phyloP scores from a whole-genome alignment of 2,113 vertebrate genomes.

The Lepus americanus region DNA sequence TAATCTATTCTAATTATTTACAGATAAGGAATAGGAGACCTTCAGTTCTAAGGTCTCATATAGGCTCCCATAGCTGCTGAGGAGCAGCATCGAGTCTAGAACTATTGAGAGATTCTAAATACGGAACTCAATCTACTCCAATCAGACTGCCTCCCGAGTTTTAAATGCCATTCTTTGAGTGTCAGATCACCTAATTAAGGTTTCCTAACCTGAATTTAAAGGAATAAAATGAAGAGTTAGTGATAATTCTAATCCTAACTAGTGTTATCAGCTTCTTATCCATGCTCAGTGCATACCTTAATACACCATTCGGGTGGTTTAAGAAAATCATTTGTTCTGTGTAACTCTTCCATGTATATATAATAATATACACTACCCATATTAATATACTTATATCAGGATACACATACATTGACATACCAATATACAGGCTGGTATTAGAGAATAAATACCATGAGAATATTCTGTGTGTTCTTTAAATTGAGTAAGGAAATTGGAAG shows the following conservation, averaged over 20 bases:
- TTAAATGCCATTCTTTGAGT: background rate
- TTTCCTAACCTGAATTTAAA: constrained; percentile 38
- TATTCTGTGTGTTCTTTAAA: background rate
- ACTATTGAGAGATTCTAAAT: background rate
- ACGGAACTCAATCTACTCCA: background rate
- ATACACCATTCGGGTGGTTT: background rate
- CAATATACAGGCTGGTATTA: background rate
- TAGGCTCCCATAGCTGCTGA: background rate
- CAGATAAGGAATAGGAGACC: constrained; percentile 40
- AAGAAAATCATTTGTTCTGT: background rate
- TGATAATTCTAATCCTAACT: constrained; percentile 21
- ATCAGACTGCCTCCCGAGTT: background rate
- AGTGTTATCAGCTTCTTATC: background rate
- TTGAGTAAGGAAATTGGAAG: background rate
- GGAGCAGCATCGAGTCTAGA: background rate
- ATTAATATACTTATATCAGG: background rate
- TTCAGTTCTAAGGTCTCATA: background rate
- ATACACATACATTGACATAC: background rate
- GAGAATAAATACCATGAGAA: background rate
- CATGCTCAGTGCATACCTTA: background rate
- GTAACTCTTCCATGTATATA: background rate
- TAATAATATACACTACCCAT: too few relatives aligned
- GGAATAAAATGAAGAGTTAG: background rate
- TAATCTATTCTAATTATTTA: background rate
- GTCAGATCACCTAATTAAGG: constrained; percentile 1